Evolutionary conservation across 2,113 vertebrate genomes (phyloP).

Genomic region (Gasterosteus nipponicus): DNA sequence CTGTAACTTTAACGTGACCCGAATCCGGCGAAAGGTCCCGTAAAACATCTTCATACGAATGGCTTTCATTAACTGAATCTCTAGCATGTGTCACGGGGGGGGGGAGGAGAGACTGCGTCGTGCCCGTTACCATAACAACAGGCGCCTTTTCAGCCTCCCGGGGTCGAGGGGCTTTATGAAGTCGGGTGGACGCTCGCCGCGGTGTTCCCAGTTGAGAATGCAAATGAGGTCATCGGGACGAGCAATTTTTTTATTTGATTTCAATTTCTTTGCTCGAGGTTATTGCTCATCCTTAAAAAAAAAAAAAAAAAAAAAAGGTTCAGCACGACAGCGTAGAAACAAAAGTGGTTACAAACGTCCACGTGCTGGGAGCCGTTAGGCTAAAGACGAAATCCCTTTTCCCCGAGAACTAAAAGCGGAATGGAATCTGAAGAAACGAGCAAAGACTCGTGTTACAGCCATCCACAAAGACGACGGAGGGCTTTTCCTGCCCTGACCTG

Average conservation of each 20-base stretch:
- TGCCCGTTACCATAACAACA: no score
- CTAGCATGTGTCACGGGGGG: neutral
- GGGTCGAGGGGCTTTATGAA: neutral
- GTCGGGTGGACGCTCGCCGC: no score
- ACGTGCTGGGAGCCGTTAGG: neutral
- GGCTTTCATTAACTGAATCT: slow-evolving; percentile 16
- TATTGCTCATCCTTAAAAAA: no score
- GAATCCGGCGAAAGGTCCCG: neutral
- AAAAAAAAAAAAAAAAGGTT: slow-evolving; percentile 12
- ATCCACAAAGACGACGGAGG: neutral
- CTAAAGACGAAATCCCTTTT: neutral
- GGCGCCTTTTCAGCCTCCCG: neutral
- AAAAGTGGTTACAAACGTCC: neutral
- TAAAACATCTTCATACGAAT: slow-evolving; percentile 22
- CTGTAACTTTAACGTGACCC: no score
- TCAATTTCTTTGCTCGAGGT: no score
- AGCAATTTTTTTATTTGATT: neutral
- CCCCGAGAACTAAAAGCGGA: neutral
- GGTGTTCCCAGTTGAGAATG: neutral
- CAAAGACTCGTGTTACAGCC: neutral
- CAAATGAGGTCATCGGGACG: neutral
- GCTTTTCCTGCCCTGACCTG: neutral
- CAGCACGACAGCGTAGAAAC: no score
- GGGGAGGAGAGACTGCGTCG: neutral
- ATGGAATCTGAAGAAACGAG: neutral